These are phyloP conservation scores for Dromius quadrimaculatus DNA, from an alignment of 2,888 invertebrate species.

Conservation along the genomic window DNA sequence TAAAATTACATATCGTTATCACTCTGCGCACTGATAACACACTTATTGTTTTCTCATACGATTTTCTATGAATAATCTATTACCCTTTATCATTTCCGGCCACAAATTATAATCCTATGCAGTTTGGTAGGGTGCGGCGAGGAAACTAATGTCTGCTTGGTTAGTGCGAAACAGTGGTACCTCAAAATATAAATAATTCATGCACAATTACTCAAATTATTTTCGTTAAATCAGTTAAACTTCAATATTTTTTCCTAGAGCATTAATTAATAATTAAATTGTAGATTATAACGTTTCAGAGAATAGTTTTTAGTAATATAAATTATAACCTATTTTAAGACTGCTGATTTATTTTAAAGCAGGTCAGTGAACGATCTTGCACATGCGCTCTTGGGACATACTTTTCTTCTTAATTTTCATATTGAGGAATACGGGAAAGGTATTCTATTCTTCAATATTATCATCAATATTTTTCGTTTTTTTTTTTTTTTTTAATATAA, in stretches of 20 bases:
- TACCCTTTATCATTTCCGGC: conserved; percentile 56
- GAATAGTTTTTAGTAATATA: too few relatives aligned
- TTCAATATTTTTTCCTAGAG: too few relatives aligned
- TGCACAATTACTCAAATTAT: too few relatives aligned
- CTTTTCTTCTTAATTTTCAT: too few relatives aligned
- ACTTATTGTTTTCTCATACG: conserved; percentile 32
- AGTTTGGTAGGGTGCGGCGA: conserved; percentile 54
- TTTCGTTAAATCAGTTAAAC: too few relatives aligned
- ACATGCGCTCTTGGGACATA: conserved; percentile 44
- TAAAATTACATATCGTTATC: conserved; percentile 45
- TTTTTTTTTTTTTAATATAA: too few relatives aligned
- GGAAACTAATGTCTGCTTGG: conserved; percentile 53
- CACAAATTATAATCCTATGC: conserved; percentile 56
- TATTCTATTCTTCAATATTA: conserved; percentile 22
- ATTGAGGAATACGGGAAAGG: background rate
- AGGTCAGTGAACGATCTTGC: conserved; percentile 40
- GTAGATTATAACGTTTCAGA: too few relatives aligned
- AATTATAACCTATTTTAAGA: too few relatives aligned
- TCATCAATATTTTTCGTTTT: conserved; percentile 42
- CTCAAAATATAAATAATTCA: too few relatives aligned
- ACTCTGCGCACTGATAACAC: conserved; percentile 40
- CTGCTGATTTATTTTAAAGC: conserved; percentile 2
- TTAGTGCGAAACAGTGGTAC: conserved; percentile 30
- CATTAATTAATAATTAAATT: too few relatives aligned
- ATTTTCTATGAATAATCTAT: conserved; percentile 45